phyloP scores from a whole-genome alignment of 2,888 invertebrate species.

The Trichogramma evanescens region DNA sequence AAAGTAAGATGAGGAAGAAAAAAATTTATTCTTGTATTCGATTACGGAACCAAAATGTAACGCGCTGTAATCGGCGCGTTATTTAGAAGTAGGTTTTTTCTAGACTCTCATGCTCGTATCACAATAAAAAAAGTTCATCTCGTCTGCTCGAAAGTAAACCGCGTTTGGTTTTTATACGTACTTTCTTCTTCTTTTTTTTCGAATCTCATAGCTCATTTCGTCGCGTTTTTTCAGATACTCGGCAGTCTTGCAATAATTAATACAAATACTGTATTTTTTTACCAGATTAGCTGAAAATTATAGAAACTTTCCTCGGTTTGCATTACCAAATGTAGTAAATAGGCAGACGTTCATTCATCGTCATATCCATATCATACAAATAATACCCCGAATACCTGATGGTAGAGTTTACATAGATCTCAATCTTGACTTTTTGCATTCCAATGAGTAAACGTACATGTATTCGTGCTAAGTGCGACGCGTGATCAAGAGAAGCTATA shows the following conservation, averaged over 20 bases:
- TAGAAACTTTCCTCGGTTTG: background rate
- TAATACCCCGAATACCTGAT: too few relatives aligned
- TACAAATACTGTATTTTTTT: background rate
- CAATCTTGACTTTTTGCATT: too few relatives aligned
- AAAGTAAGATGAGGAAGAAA: slow-evolving; percentile 8
- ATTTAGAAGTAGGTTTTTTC: slow-evolving; percentile 19
- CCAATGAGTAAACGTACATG: too few relatives aligned
- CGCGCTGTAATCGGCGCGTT: too few relatives aligned
- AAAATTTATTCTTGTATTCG: slow-evolving; percentile 36
- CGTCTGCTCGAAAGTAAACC: too few relatives aligned
- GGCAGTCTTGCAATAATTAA: background rate
- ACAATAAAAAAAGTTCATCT: background rate
- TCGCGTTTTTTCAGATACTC: too few relatives aligned
- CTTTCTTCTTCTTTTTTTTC: too few relatives aligned
- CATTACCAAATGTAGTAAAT: background rate
- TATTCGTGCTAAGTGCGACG: too few relatives aligned
- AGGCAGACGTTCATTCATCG: slow-evolving; percentile 16
- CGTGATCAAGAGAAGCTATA: too few relatives aligned
- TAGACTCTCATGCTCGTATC: slow-evolving; percentile 18
- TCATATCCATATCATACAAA: slow-evolving; percentile 21
- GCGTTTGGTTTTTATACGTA: too few relatives aligned
- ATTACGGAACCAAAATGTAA: slow-evolving; percentile 22
- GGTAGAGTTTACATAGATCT: too few relatives aligned
- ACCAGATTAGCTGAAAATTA: background rate
- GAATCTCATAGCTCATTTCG: too few relatives aligned